These are phyloP conservation scores for Drosophila trapezifrons DNA, from an alignment of 1,140 invertebrate genomes.

Conservation along the genomic window DNA sequence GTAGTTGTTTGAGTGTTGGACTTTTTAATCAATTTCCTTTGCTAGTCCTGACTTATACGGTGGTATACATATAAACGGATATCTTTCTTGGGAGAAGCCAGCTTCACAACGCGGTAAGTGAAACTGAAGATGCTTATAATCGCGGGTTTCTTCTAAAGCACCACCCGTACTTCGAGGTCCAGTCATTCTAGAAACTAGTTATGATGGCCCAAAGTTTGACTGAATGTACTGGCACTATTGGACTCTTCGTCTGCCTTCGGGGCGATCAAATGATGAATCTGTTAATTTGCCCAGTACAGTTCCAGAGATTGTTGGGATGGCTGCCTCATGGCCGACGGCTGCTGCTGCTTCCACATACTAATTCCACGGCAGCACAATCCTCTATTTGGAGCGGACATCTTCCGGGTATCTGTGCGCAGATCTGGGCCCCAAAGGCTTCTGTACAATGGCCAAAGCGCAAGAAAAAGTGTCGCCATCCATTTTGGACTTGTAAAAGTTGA, in stretches of 20 bases:
- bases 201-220: background rate
- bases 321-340: slow-evolving; percentile 4
- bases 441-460: slow-evolving; percentile 66
- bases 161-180: slow-evolving; percentile 34
- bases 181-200: slow-evolving; percentile 22
- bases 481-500: slow-evolving; percentile 56
- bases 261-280: slow-evolving; percentile 17
- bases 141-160: slow-evolving; percentile 31
- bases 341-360: slow-evolving; percentile 18
- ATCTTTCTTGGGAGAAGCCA: slow-evolving; percentile 37
- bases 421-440: slow-evolving; percentile 41
- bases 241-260: background rate
- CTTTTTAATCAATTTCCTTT: background rate
- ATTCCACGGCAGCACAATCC: slow-evolving; percentile 26
- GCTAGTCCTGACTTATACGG: background rate
- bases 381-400: slow-evolving; percentile 19
- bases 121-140: slow-evolving; percentile 54
- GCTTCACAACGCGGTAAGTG: slow-evolving; percentile 49
- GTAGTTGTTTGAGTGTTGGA: background rate
- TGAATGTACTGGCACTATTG: too few species aligned
- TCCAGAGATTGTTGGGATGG: background rate
- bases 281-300: slow-evolving; percentile 14
- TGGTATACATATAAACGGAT: slow-evolving; percentile 25
- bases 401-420: slow-evolving; percentile 37
- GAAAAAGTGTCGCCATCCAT: slow-evolving; percentile 73